phyloP scores from a whole-genome alignment of 1,140 invertebrate species.

The Cardiocondyla obscurior region DNA sequence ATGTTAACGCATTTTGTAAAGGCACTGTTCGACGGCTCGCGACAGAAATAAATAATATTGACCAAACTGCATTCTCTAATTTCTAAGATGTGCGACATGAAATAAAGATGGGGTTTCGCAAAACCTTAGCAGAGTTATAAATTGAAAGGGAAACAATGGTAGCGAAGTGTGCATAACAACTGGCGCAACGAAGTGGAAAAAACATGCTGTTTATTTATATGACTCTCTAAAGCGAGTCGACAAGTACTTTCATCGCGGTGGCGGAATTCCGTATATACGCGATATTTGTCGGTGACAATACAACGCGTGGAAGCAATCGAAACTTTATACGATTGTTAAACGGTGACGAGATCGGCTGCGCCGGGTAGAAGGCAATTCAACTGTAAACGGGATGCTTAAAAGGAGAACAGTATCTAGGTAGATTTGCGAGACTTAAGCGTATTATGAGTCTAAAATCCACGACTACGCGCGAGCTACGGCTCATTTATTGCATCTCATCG shows the following conservation, averaged over 20 bases:
- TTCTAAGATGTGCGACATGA: not conserved
- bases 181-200: not conserved
- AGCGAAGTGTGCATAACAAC: not conserved
- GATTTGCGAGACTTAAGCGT: conserved; percentile 39
- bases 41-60: not conserved
- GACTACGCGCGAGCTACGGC: not conserved
- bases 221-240: not conserved
- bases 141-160: not conserved
- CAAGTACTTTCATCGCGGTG: not conserved
- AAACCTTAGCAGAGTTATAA: not conserved
- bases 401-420: conserved; percentile 1
- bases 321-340: conserved; percentile 43
- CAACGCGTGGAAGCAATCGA: conserved; percentile 1
- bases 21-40: no score
- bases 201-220: not conserved
- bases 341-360: not conserved
- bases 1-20: no score
- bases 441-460: conserved; percentile 16
- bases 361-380: not conserved
- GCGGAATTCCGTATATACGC: conserved; percentile 1
- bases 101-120: not conserved
- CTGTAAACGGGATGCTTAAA: not conserved
- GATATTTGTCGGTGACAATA: conserved; percentile 10
- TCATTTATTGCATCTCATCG: conserved; percentile 16
- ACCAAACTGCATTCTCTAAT: not conserved